These are phyloP conservation scores for Anadara kagoshimensis DNA, from an alignment of 1,140 invertebrate species.

Conservation along the genomic window DNA sequence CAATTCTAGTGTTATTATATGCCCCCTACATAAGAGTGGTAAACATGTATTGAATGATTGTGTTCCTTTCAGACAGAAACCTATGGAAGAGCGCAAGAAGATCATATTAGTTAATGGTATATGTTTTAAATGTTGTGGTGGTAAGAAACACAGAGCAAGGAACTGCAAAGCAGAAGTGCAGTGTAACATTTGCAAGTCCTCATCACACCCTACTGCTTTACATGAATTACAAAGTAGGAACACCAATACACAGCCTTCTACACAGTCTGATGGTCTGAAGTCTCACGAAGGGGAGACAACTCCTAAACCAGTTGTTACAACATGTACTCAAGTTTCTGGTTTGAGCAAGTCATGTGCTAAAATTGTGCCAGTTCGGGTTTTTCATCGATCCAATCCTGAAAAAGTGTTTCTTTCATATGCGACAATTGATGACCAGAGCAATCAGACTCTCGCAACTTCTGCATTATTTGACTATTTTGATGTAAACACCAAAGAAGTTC, in stretches of 20 bases:
- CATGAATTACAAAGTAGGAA: background rate
- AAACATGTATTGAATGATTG: conserved; percentile 14
- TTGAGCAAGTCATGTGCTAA: conserved; percentile 39
- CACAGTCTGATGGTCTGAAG: background rate
- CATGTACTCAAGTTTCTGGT: conserved; percentile 30
- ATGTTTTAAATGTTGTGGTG: conserved; percentile 12
- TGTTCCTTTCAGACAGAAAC: background rate
- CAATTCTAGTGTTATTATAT: too few species aligned
- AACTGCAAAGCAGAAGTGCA: background rate
- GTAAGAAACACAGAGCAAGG: background rate
- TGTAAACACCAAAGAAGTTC: background rate
- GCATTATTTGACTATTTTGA: conserved; percentile 29
- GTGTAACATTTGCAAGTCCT: conserved; percentile 22
- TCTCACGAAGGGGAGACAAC: conserved; percentile 14
- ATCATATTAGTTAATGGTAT: conserved; percentile 1
- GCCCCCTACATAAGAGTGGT: background rate
- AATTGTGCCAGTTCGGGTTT: conserved; percentile 28
- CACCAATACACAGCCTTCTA: background rate
- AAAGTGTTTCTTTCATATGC: conserved; percentile 14
- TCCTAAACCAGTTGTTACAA: conserved; percentile 2
- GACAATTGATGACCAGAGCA: conserved; percentile 39
- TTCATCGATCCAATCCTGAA: conserved; percentile 1
- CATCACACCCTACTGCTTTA: conserved; percentile 15
- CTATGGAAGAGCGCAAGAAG: conserved; percentile 6
- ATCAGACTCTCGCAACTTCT: conserved; percentile 28